Base-by-base conservation (phyloP, 2,888 invertebrate species). In the Latheticus oryzae region DNA sequence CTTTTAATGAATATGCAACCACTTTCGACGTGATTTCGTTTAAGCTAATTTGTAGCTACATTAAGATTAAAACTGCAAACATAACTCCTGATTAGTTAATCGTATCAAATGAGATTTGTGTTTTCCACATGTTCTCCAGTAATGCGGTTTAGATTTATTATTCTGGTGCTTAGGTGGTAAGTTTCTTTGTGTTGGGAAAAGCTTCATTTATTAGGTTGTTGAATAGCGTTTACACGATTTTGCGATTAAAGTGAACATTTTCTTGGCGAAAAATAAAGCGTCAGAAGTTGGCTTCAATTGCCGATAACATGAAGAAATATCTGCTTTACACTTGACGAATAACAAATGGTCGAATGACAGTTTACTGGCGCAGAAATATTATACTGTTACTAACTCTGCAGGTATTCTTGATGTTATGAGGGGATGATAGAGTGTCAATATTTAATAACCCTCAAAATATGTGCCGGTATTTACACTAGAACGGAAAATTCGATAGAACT, bases 391-490 rank as follows among this genome's bases (percentile, higher is more conserved):
- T 38, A 9, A 12, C 17, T 5, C 17, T 11, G 30, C 24, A 11
- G 26, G 32, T 15, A 45, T 9, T 11, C 28, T 45, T 30, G n/a
- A 5, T 17, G 17, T 37, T 7, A 17, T 12, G 38, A 19, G 23
- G 13, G 21, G 12, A 17, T 45, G 45, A 45, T 45, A 19, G 30
- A 17, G 13, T 45, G 45, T 45, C 30, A 45, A 45, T 45, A 45
- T 45, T 45, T 45, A 45, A 45, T 45, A 32, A 45, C 45, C 28
- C 30, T 45, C 32, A 45, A 45, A 45, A 21, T 30, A 45, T 12
- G 38, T 38, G 38, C 2, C 17, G 12, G 30, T 45, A 30, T 45
- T 30, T 45, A 32, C 45, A 17, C 40, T 26, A 35, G 19, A 24
- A 28, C 23, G 13, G 15, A 17, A 23, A 38, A 42, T 12, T 24